phyloP scores from a whole-genome alignment of 2,888 invertebrate species.

The Esperia sulphurella region DNA sequence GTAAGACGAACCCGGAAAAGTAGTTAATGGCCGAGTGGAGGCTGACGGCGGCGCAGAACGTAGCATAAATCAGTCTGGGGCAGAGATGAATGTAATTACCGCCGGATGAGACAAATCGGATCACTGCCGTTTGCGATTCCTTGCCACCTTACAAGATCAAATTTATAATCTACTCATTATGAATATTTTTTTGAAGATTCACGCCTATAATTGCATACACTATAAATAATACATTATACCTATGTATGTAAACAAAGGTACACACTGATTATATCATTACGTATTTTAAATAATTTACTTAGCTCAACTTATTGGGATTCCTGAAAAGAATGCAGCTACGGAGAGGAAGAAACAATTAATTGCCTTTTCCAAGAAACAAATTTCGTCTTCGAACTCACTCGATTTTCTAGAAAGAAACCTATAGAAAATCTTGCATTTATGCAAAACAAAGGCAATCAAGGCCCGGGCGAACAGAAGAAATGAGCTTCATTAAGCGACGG shows the following conservation, averaged over 20 bases:
- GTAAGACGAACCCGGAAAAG: conserved; percentile 70
- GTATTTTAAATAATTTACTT: background rate
- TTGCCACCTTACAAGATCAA: conserved; percentile 14
- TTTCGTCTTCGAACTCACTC: conserved; percentile 64
- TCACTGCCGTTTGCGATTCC: conserved; percentile 30
- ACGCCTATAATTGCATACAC: too few relatives aligned
- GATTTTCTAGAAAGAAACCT: conserved; percentile 70
- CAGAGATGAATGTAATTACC: conserved; percentile 63
- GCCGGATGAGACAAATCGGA: conserved; percentile 53
- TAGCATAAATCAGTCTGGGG: conserved; percentile 59
- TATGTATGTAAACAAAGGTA: background rate
- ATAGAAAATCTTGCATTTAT: conserved; percentile 78
- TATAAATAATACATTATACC: too few relatives aligned
- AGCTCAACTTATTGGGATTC: conserved; percentile 14
- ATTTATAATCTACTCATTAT: background rate
- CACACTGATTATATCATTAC: background rate
- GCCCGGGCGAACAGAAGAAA: conserved; percentile 76
- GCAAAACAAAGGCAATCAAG: conserved; percentile 80
- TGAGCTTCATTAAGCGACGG: conserved; percentile 79
- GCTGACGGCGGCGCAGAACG: conserved; percentile 37
- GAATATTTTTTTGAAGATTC: too few relatives aligned
- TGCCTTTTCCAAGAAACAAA: conserved; percentile 57
- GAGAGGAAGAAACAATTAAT: conserved; percentile 50
- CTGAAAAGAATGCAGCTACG: conserved; percentile 15
- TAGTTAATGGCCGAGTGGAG: conserved; percentile 61